Evolutionary conservation across 2,888 invertebrate species (phyloP), one percentile per base, ranked within the genome.

Genomic region (Drosophila nr. medialis): DNA sequence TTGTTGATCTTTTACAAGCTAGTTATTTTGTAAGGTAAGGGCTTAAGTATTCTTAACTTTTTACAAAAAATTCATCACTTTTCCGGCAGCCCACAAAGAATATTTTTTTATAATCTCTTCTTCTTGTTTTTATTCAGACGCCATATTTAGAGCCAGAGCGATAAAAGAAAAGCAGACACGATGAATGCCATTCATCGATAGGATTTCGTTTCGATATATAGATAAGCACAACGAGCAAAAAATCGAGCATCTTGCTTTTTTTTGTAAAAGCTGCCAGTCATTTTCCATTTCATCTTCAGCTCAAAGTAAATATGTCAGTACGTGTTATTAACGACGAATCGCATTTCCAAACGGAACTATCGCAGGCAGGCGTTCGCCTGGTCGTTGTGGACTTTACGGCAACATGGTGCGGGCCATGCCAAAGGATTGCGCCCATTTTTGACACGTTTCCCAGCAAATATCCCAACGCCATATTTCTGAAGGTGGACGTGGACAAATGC

Each of bases 321-420:
- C 91, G 91, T 38, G 90, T 91, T 56, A 93, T 93, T 54, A 92
- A 92, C 67, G 93, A 93, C 81, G 93, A 93, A 93, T 94, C 95
- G 32, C 97, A 98, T 93, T 98, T 98, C 91, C 96, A 96, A 91
- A 93, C 95, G 7, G 97, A 98, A 94, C 94, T 99, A 93, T 93
- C 95, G n/a, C 95, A 94, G 82, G 98, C 98, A 18, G 97, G 97
- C 15, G 95, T 96, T 6, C 97, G 97, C 92, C 94, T 99, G 50
- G 98, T 99, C 51, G 97, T 99, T 51, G 98, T 97, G 8, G 99
- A 99, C 93, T 99, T 98, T 92, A 98, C 97, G 76, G 99, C 99
- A 62, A 96, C 96, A 89, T 99, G 99, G 99, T 99, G 99, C 93
- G 98, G 98, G 2, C 99, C 99, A 5, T 99, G 99, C 91, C 97